Conservation (phyloP, 2,888 invertebrate genomes). For the Lamproptera curius region DNA sequence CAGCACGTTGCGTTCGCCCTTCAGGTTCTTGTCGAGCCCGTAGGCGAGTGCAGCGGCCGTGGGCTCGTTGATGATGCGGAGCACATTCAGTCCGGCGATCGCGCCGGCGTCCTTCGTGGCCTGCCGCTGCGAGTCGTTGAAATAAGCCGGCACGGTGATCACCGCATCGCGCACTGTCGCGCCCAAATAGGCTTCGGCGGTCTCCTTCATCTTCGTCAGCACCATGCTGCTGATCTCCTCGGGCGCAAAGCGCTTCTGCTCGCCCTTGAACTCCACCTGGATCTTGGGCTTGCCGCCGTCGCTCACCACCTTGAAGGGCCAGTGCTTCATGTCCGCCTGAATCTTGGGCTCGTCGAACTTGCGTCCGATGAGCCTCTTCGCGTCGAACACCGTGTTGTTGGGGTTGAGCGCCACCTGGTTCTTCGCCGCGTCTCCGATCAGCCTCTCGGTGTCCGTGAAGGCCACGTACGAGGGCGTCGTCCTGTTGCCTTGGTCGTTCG, state of each 20-base stretch:
- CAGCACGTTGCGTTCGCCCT: conserved; percentile 80
- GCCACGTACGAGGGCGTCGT: conserved; percentile 94
- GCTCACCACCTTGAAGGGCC: conserved; percentile 87
- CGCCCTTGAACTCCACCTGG: conserved; percentile 82
- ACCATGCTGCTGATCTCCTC: conserved; percentile 86
- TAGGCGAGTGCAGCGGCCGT: conserved; percentile 87
- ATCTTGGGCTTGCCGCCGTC: conserved; percentile 83
- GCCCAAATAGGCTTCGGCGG: conserved; percentile 85
- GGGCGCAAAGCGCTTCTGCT: conserved; percentile 80
- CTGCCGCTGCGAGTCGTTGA: conserved; percentile 86
- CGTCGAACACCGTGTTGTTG: conserved; percentile 85
- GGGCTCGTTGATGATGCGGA: conserved; percentile 91
- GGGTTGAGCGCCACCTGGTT: conserved; percentile 90
- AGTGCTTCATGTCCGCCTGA: conserved; percentile 88
- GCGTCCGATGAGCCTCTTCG: conserved; percentile 89
- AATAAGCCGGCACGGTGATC: conserved; percentile 88
- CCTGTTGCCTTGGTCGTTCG: conserved; percentile 92
- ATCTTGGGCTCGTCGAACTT: conserved; percentile 86
- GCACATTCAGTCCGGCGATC: conserved; percentile 86
- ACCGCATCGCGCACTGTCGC: conserved; percentile 84
- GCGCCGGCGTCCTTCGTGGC: conserved; percentile 91
- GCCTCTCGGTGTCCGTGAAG: conserved; percentile 89
- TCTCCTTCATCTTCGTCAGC: conserved; percentile 77
- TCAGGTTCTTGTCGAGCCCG: conserved; percentile 83
- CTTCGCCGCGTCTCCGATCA: conserved; percentile 92